A percentile compares a stretch with the other conserved stretches of the same genome.
phyloP scores from a whole-genome alignment of 2,888 invertebrate species.

The Drosophila robusta region DNA sequence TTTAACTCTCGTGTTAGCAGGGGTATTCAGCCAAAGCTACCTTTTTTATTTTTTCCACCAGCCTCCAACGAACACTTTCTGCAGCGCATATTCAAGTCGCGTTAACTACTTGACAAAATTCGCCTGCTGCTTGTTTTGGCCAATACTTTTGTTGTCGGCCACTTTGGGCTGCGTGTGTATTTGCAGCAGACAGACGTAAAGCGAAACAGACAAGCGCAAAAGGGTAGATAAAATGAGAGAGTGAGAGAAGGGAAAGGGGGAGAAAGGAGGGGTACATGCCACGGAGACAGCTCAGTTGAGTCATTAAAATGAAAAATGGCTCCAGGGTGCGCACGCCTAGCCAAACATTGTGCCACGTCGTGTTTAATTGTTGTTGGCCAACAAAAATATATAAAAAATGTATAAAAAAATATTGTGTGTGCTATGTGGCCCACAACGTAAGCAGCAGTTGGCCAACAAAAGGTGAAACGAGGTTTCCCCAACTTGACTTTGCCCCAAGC shows the following conservation, averaged over 20 bases:
- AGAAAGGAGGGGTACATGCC: background rate
- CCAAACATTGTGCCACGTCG: constrained; percentile 64
- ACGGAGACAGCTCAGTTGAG: constrained; percentile 67
- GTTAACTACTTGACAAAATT: background rate
- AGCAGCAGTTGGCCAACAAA: constrained; percentile 21
- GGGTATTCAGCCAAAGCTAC: too few relatives aligned
- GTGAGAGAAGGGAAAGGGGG: background rate
- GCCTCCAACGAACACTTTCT: too few relatives aligned
- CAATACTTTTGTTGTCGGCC: constrained; percentile 41
- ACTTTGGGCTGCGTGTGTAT: constrained; percentile 35
- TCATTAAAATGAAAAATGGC: constrained; percentile 79
- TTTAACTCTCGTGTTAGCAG: too few relatives aligned
- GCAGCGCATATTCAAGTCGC: constrained; percentile 22
- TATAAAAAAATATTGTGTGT: constrained; percentile 47
- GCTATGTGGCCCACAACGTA: constrained; percentile 44
- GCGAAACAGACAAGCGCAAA: constrained; percentile 35
- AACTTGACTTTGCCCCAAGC: constrained; percentile 60
- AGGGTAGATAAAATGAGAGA: background rate
- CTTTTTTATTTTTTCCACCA: background rate
- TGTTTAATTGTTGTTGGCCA: constrained; percentile 72
- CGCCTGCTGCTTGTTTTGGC: constrained; percentile 32
- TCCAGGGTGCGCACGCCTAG: constrained; percentile 61
- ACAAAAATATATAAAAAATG: constrained; percentile 4
- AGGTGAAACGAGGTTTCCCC: constrained; percentile 32
- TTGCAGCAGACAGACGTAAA: constrained; percentile 45